Percentiles rank a stretch among this genome's conserved stretches.
Evolutionary conservation across 2,113 vertebrate genomes (phyloP).

Genomic region (Jaculus jaculus): DNA sequence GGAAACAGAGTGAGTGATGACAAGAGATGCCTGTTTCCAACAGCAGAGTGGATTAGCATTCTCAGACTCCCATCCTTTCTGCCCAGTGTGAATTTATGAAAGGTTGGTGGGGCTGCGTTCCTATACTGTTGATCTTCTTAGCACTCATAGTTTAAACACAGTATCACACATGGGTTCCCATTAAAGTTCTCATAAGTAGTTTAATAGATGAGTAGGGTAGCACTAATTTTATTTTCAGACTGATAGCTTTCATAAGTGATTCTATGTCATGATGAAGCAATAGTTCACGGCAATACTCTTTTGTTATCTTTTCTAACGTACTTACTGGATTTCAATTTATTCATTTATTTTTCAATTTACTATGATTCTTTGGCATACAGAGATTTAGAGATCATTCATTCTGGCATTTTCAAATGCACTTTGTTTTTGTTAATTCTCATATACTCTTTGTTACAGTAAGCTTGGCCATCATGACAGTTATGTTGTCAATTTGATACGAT

Average conservation of each 20-base stretch:
- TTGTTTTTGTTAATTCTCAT: too few relatives aligned
- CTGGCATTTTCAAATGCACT: too few relatives aligned
- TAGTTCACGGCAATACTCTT: not conserved
- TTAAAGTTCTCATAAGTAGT: not conserved
- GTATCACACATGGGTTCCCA: not conserved
- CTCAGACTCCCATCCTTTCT: not conserved
- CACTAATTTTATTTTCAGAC: not conserved
- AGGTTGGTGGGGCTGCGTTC: not conserved
- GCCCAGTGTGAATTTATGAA: fast-evolving
- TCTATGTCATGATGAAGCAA: not conserved
- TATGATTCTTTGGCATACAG: too few relatives aligned
- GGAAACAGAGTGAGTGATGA: not conserved
- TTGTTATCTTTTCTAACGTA: not conserved
- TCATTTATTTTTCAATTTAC: too few relatives aligned
- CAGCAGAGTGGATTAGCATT: not conserved
- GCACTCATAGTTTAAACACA: not conserved
- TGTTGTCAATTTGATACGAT: too few relatives aligned
- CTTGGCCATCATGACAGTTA: too few relatives aligned
- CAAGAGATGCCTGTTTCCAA: not conserved
- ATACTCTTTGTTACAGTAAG: too few relatives aligned
- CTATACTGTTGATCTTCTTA: not conserved
- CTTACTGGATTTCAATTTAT: too few relatives aligned
- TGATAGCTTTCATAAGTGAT: not conserved
- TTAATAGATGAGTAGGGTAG: not conserved
- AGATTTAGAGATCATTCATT: too few relatives aligned